A percentile compares a stretch with the other conserved stretches of the same genome.
phyloP scores from a whole-genome alignment of 2,888 invertebrate species.

The Euproctis similis region DNA sequence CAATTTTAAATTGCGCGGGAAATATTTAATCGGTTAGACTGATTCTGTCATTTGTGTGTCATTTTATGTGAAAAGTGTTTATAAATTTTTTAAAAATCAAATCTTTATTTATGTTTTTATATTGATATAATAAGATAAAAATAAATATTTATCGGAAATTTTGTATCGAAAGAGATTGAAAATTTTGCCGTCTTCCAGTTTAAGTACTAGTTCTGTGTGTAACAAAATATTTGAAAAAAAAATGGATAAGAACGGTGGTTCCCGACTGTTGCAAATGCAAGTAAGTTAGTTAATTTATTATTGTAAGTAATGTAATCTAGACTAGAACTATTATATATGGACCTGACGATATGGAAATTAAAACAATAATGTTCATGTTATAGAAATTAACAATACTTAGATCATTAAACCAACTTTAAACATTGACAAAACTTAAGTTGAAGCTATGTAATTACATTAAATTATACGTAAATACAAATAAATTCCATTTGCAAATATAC shows the following conservation, averaged over 20 bases:
- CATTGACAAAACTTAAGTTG: no score
- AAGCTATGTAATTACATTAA: no score
- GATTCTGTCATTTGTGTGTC: slow-evolving; percentile 40
- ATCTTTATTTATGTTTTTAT: slow-evolving; percentile 32
- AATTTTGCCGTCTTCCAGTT: slow-evolving; percentile 36
- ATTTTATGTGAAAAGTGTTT: slow-evolving; percentile 50
- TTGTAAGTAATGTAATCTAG: no score
- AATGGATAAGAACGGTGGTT: slow-evolving; percentile 63
- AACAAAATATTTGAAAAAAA: slow-evolving; percentile 11
- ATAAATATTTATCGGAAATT: no score
- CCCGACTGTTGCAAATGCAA: slow-evolving; percentile 66
- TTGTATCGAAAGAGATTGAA: no score
- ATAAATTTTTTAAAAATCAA: slow-evolving; percentile 47
- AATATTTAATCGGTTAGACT: slow-evolving; percentile 9
- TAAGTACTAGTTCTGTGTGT: slow-evolving; percentile 23
- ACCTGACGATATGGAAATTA: no score
- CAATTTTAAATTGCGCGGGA: slow-evolving; percentile 17
- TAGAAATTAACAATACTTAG: no score
- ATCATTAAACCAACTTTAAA: no score
- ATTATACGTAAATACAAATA: no score
- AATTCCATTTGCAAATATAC: no score
- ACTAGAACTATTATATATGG: no score
- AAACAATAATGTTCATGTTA: no score
- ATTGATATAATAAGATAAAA: slow-evolving; percentile 9
- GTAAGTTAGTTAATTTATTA: slow-evolving; percentile 39